A percentile compares a stretch with the other conserved stretches of the same genome.
Evolutionary conservation across 2,113 vertebrate genomes (phyloP).

Genomic region (Mellivora capensis): DNA sequence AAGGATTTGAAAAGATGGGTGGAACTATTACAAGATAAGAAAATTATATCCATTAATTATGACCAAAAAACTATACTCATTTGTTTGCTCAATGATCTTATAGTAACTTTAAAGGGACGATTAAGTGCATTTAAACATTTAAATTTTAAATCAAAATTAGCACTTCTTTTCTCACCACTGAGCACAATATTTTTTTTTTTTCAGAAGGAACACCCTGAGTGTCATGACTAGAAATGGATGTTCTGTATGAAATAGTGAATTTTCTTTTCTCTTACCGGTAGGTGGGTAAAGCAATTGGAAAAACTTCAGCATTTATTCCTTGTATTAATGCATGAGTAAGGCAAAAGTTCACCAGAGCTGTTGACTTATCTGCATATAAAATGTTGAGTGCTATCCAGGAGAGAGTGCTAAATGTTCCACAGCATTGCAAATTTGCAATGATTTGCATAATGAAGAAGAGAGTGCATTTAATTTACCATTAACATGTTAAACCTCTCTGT

Average conservation of each 20-base stretch:
- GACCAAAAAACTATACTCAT: neutral
- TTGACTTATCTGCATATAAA: slow-evolving; percentile 73
- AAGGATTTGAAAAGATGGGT: neutral
- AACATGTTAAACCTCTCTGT: slow-evolving; percentile 69
- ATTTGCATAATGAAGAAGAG: slow-evolving; percentile 73
- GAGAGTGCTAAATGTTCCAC: slow-evolving; percentile 65
- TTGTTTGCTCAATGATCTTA: neutral
- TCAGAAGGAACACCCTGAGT: neutral
- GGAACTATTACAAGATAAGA: neutral
- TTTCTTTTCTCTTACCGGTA: neutral
- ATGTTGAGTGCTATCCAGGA: slow-evolving; percentile 59
- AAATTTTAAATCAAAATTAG: slow-evolving; percentile 5
- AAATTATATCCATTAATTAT: neutral
- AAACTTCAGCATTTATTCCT: slow-evolving; percentile 17
- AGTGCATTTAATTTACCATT: slow-evolving; percentile 74
- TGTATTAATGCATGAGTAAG: slow-evolving; percentile 50
- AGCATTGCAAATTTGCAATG: slow-evolving; percentile 57
- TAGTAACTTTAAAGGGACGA: neutral
- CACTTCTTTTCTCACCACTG: neutral
- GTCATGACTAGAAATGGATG: neutral
- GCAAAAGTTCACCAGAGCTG: slow-evolving; percentile 67
- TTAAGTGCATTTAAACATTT: neutral
- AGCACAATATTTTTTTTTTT: neutral
- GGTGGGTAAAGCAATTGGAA: neutral
- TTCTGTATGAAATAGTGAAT: neutral